Evolutionary conservation across 1,140 invertebrate genomes (phyloP), one percentile per base, ranked within the genome.

Genomic region (Chrysopa pallens): DNA sequence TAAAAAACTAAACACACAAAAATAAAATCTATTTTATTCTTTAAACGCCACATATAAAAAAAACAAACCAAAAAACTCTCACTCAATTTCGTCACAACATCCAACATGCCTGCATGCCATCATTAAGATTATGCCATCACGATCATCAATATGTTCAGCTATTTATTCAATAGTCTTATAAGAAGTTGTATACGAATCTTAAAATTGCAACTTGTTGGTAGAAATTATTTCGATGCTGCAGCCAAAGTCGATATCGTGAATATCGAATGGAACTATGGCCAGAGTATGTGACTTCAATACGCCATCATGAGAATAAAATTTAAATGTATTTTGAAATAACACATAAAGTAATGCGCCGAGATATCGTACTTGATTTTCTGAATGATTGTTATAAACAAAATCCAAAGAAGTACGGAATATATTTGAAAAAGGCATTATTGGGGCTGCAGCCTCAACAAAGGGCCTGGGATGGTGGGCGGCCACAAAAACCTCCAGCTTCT

Each of bases 161-260:
- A 0, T 79, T n/a, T n/a, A n/a, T n/a, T 84, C 36, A 87, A 87
- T 50, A 73, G 85, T 6, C 69, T 87, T 8, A 69, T 86, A 46
- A 61, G 81, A 7, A 79, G 78, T 52, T 78, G 76, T 46, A 70
- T 83, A 48, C 65, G 61, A 1, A 50, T 67, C 11, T 57, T 85
- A 6, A 57, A 78, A 0, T 53, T 85, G 1, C 69, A 83, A 55
- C 58, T 81, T 7, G 69, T 91, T 28, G 78, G 81, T 0, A 61
- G 85, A 14, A 78, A 92, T 57, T 90, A 78, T 50, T 93, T 73
- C 54, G 84, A 89, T 62, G 66, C 76, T 1, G 42, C 49, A 5
- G 69, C 69, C 8, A 76, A 72, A 59, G 74, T 80, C 45, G 57
- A 66, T 29, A 60, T 1, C 56, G 52, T 0, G 66, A 70, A 39